A percentile compares a stretch with the other conserved stretches of the same genome.
phyloP scores from a whole-genome alignment of 2,113 vertebrate genomes.

The Lamprotornis superbus region DNA sequence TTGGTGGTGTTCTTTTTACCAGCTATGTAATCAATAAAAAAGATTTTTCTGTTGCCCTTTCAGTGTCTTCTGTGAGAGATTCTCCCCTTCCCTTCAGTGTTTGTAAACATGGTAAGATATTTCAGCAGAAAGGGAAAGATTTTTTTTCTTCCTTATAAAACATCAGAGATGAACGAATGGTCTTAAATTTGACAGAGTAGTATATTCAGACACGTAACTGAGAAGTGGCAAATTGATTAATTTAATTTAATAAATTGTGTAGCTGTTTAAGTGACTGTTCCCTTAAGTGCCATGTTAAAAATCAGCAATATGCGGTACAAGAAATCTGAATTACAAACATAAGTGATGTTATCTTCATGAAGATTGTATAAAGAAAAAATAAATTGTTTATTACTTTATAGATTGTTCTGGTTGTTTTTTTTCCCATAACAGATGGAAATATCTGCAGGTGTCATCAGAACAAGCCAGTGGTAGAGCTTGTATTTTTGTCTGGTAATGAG shows the following conservation, averaged over 20 bases:
- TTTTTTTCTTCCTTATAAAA: background rate
- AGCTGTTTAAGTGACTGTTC: background rate
- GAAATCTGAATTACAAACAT: background rate
- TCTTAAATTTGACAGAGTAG: background rate
- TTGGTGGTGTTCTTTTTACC: background rate
- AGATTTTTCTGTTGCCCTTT: background rate
- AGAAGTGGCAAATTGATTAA: background rate
- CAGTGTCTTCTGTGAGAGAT: background rate
- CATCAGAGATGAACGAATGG: background rate
- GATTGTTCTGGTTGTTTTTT: background rate
- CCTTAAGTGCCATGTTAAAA: slow-evolving; percentile 25
- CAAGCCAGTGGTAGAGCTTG: background rate
- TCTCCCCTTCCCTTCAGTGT: background rate
- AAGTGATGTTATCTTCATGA: slow-evolving; percentile 8
- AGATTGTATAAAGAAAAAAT: slow-evolving; percentile 52
- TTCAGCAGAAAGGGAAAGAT: background rate
- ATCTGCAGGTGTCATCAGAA: background rate
- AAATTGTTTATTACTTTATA: slow-evolving; percentile 58
- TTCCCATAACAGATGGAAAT: background rate
- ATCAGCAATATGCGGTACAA: background rate
- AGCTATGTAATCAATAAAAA: background rate
- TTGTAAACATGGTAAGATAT: background rate
- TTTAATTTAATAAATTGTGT: background rate
- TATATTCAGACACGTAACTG: background rate
- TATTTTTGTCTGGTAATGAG: background rate